Evolutionary conservation across 2,113 vertebrate genomes (phyloP).

Genomic region (Calypte anna): DNA sequence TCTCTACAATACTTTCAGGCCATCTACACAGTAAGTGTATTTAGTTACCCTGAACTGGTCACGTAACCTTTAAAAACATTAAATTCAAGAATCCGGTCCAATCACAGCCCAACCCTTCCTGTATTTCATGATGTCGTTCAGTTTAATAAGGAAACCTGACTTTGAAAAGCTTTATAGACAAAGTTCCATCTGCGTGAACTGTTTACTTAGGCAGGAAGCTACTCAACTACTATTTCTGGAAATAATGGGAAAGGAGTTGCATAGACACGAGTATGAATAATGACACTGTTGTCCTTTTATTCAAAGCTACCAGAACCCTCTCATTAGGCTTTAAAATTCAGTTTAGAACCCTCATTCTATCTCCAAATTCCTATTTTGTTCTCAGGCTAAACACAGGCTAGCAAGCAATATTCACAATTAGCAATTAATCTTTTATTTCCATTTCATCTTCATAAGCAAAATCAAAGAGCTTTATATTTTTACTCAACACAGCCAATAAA

Average conservation of each 20-base stretch:
- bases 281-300: constrained; percentile 17
- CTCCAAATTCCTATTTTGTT: constrained; percentile 9
- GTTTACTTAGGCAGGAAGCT: constrained; percentile 58
- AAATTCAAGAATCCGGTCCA: constrained; percentile 11
- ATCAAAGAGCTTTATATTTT: neutral
- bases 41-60: constrained; percentile 21
- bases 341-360: neutral
- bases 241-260: constrained; percentile 49
- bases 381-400: neutral
- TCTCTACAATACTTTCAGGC: neutral
- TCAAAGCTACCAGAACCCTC: neutral
- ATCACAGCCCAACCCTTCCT: constrained; percentile 51
- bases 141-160: constrained; percentile 17
- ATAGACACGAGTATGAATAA: constrained; percentile 34
- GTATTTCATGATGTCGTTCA: neutral
- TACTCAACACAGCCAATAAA: neutral
- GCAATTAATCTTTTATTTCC: neutral
- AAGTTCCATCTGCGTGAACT: neutral
- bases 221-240: constrained; percentile 50
- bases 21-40: neutral
- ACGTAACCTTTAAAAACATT: constrained; percentile 15
- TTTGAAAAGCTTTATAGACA: constrained; percentile 23
- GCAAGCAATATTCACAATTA: neutral
- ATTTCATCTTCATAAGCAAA: constrained; percentile 5
- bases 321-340: constrained; percentile 29